Conservation (phyloP, 2,113 vertebrate species). For the Chinchilla lanigera region DNA sequence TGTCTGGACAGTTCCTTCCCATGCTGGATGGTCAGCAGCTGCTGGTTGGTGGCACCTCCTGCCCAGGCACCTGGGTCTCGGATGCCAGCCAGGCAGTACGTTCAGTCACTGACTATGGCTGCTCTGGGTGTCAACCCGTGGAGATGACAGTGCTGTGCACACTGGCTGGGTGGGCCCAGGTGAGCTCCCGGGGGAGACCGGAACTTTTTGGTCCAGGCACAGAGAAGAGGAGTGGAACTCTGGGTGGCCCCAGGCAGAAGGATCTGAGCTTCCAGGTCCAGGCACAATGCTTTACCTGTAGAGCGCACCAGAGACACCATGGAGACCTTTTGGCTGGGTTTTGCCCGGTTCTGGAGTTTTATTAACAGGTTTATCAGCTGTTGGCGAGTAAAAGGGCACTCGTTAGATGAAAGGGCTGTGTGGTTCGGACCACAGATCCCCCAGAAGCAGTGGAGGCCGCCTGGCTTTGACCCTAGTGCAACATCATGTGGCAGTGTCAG, state of each 20-base stretch:
- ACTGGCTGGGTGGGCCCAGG: fast-evolving
- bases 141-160: fast-evolving
- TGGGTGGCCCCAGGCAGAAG: background rate
- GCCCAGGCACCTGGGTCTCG: background rate
- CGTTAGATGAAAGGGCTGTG: fast-evolving
- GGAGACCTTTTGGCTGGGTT: fast-evolving
- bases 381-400: background rate
- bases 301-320: background rate
- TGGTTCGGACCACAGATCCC: too few relatives aligned
- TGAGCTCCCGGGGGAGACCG: fast-evolving
- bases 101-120: fast-evolving
- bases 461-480: background rate
- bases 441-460: fast-evolving
- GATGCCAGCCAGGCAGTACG: fast-evolving
- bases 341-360: background rate
- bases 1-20: fast-evolving
- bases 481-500: background rate
- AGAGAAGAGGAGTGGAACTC: fast-evolving
- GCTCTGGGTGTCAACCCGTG: fast-evolving
- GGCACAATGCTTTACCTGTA: fast-evolving
- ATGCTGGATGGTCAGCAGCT: fast-evolving
- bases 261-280: fast-evolving
- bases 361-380: background rate
- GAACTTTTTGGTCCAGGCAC: fast-evolving
- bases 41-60: background rate